These are phyloP conservation scores for Lampropteryx suffumata DNA, from an alignment of 2,888 invertebrate genomes.

Conservation along the genomic window DNA sequence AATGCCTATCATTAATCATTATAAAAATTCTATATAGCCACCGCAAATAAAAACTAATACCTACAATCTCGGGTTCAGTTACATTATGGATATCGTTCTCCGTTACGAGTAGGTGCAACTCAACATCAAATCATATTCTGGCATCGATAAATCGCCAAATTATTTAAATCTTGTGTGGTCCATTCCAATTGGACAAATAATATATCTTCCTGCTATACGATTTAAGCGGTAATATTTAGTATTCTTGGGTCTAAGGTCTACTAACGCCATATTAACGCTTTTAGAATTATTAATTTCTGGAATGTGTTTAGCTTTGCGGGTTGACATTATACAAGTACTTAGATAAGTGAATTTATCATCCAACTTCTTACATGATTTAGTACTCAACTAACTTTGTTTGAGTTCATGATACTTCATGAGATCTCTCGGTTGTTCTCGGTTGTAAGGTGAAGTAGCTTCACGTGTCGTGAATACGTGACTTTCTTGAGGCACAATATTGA, in stretches of 20 bases:
- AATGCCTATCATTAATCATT: conserved; percentile 56
- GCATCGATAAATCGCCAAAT: conserved; percentile 64
- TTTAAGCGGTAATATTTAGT: conserved; percentile 29
- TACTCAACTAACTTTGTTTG: conserved; percentile 1
- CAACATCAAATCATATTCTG: conserved; percentile 56
- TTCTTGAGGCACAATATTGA: conserved; percentile 49
- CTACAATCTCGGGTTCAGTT: conserved; percentile 48
- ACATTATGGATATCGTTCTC: conserved; percentile 45
- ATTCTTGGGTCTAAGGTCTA: conserved; percentile 4
- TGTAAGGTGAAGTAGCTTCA: conserved; percentile 39
- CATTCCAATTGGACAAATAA: conserved; percentile 38
- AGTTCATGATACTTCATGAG: conserved; percentile 14
- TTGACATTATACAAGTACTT: too few relatives aligned
- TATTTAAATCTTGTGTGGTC: conserved; percentile 66
- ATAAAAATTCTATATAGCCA: conserved; percentile 53
- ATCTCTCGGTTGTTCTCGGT: conserved; percentile 31
- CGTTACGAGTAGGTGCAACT: conserved; percentile 49
- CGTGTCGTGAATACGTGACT: conserved; percentile 48
- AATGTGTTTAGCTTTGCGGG: conserved; percentile 12
- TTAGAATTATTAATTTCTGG: conserved; percentile 28
- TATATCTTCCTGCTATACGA: conserved; percentile 36
- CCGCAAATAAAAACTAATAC: conserved; percentile 53
- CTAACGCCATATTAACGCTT: conserved; percentile 29
- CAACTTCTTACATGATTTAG: conserved; percentile 1
- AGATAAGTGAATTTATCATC: conserved; percentile 9